A percentile compares a stretch with the other conserved stretches of the same genome.
Conservation (phyloP, 2,113 vertebrate genomes). For the Chaetodon auriga region DNA sequence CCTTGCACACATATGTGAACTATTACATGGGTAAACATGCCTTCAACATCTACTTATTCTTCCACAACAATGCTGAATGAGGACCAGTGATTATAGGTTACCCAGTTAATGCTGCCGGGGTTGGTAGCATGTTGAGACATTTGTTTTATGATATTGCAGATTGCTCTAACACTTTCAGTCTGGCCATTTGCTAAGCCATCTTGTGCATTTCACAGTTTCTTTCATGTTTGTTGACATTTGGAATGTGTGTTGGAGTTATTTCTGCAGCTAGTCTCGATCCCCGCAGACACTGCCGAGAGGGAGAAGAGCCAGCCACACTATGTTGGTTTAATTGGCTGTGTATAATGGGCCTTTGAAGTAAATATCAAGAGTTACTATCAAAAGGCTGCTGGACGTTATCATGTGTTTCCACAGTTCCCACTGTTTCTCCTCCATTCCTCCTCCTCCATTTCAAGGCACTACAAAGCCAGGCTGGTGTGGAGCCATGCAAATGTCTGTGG, state of each 20-base stretch:
- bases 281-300: constrained; percentile 42
- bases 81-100: not conserved
- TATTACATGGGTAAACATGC: not conserved
- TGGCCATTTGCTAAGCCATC: constrained; percentile 38
- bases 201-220: constrained; percentile 61
- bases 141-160: constrained; percentile 19
- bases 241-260: constrained; percentile 58
- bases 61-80: not conserved
- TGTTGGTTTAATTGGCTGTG: constrained; percentile 70
- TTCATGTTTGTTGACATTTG: constrained; percentile 77
- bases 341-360: constrained; percentile 71
- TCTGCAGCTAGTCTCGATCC: constrained; percentile 47
- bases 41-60: not conserved
- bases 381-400: constrained; percentile 60
- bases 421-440: constrained; percentile 13
- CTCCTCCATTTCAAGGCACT: constrained; percentile 26
- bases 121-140: not conserved
- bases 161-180: constrained; percentile 29
- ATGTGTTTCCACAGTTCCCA: constrained; percentile 25
- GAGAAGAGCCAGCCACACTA: constrained; percentile 42
- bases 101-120: constrained; percentile 9
- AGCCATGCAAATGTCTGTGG: not conserved
- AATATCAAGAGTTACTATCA: constrained; percentile 74
- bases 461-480: not conserved
- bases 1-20: not conserved